phyloP scores from a whole-genome alignment of 2,888 invertebrate species.

The Ophonus ardosiacus region DNA sequence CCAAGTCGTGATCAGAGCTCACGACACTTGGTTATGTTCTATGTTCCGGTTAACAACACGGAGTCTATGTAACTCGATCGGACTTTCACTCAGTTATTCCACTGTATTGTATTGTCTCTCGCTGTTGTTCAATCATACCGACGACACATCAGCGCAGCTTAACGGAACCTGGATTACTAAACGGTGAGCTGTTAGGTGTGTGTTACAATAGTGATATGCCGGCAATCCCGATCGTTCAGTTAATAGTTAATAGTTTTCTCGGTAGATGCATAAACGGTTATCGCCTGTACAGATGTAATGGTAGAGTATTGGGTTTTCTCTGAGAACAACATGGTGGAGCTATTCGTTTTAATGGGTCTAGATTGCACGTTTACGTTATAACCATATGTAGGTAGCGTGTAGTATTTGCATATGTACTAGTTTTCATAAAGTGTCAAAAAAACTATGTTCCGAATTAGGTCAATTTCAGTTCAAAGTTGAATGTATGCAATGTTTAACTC shows the following conservation, averaged over 20 bases:
- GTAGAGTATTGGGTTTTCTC: background rate
- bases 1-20: background rate
- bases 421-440: too few species aligned
- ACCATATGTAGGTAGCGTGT: background rate
- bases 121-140: background rate
- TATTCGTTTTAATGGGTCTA: background rate
- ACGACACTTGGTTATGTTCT: slow-evolving; percentile 14
- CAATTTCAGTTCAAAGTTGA: too few species aligned
- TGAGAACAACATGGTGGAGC: background rate
- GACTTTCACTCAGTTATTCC: slow-evolving; percentile 2
- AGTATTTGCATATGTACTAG: too few species aligned
- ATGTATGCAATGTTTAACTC: too few species aligned
- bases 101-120: slow-evolving; percentile 2
- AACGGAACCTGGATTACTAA: slow-evolving; percentile 10
- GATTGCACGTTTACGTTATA: background rate
- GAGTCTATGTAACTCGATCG: background rate
- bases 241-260: background rate
- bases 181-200: slow-evolving; percentile 1
- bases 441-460: too few species aligned
- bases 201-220: background rate
- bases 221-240: background rate
- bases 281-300: background rate
- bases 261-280: background rate
- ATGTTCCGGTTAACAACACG: slow-evolving; percentile 24
- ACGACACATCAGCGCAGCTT: background rate